Evolutionary conservation across 2,113 vertebrate genomes (phyloP).

Genomic region (Gavialis gangeticus): DNA sequence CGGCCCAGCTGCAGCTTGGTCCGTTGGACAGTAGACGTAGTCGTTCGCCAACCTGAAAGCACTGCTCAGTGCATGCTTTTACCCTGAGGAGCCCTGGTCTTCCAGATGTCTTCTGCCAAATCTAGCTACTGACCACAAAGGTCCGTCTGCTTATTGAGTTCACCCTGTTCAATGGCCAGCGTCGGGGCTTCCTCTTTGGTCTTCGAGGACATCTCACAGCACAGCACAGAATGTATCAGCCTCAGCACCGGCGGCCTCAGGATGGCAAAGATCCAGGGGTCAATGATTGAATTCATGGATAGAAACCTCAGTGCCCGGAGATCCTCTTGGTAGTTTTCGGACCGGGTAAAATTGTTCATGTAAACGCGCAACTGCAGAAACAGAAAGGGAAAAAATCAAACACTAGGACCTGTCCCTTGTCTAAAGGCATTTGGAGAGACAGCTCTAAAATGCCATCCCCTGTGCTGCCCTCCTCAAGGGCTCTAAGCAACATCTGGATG

Average conservation of each 20-base stretch:
- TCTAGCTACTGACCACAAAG: constrained; percentile 17
- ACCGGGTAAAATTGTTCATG: constrained; percentile 68
- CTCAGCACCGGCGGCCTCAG: constrained; percentile 87
- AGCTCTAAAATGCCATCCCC: neutral
- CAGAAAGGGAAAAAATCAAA: neutral
- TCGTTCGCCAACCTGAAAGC: neutral
- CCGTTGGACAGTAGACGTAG: rapidly evolving
- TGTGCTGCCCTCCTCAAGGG: too few species aligned
- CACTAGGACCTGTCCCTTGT: neutral
- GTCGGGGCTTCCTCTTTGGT: neutral
- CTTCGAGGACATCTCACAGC: constrained; percentile 60
- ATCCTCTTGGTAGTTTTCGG: constrained; percentile 61
- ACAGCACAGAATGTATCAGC: constrained; percentile 81
- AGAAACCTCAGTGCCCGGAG: constrained; percentile 89
- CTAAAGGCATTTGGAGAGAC: neutral
- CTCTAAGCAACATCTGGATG: neutral
- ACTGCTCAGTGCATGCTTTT: neutral
- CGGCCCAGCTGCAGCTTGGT: neutral
- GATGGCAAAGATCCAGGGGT: constrained; percentile 94
- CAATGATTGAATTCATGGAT: constrained; percentile 91
- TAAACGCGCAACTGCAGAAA: constrained; percentile 88
- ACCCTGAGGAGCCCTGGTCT: neutral
- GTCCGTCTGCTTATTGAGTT: neutral
- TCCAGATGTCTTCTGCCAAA: neutral
- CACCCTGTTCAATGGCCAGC: neutral